Evolutionary conservation across 2,888 invertebrate species (phyloP), one percentile per base, ranked within the genome.

Genomic region (Drosophila anomelani): DNA sequence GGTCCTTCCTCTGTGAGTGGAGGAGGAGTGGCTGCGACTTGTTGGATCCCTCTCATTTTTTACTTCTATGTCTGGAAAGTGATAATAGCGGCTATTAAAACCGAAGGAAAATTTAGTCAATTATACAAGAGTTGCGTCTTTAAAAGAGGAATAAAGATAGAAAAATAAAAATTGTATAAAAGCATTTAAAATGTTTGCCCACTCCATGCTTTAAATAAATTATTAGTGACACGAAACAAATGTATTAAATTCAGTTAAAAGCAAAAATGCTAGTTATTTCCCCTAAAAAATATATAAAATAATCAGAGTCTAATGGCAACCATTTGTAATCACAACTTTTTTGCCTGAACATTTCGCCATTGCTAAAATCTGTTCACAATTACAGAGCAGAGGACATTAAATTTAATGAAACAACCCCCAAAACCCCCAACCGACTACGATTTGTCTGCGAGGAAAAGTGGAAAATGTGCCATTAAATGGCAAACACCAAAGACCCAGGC

Each of bases 391-490:
- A 74, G 75, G 69, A 67, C 89, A 81, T 84, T 77, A 77, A 87
- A 87, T 85, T 77, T 67, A 77, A 81, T 77, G 69, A 72, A 69
- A 73, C 47, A 49, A 34, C 34, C 36, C 44, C 67, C 43, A 8
- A 53, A 79, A 77, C 38, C 55, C 55, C 49, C 51, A 67, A 62
- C n/a, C 64, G 72, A 53, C 56, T 63, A 59, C 63, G 67, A 79
- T 54, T 34, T 53, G 79, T 46, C 57, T 58, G 64, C 26, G 43
- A 49, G 60, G 60, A 67, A 77, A 81, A 56, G 79, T 77, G 88
- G 79, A 87, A 89, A 84, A 89, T 78, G 71, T 77, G 68, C 81
- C 89, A 84, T 84, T 85, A 89, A 89, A 85, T 77, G 75, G 57
- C 85, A 83, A 88, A 80, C 74, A 77, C 54, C 76, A 55, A 59